Percentiles rank a stretch among this genome's conserved stretches.
These are phyloP conservation scores for Daubentonia madagascariensis DNA, from an alignment of 2,113 vertebrate genomes.

Conservation along the genomic window DNA sequence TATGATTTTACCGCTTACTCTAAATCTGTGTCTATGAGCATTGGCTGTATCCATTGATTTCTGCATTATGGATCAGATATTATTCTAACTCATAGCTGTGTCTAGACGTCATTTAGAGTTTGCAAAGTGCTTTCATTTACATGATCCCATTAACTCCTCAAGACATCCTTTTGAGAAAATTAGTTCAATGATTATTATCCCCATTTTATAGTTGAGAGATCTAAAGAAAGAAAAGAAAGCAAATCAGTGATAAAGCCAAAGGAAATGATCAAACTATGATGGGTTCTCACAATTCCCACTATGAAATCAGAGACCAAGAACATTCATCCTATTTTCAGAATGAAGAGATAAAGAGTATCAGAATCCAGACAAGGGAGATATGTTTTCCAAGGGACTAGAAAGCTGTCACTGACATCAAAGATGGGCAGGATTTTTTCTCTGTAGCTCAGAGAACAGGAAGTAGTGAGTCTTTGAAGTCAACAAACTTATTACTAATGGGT, in stretches of 20 bases:
- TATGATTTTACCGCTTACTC: background rate
- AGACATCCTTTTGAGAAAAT: background rate
- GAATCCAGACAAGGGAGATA: background rate
- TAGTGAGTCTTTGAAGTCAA: background rate
- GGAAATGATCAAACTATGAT: background rate
- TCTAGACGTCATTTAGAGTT: background rate
- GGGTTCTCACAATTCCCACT: background rate
- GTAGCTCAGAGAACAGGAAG: slow-evolving; percentile 30
- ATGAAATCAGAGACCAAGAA: background rate
- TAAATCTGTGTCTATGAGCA: background rate
- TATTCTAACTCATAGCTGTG: background rate
- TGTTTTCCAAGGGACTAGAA: background rate
- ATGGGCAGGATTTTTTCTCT: background rate
- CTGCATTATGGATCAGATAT: background rate
- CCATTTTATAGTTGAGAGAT: background rate
- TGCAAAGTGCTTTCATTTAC: background rate
- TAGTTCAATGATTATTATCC: background rate
- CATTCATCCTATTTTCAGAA: background rate
- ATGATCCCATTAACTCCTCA: background rate
- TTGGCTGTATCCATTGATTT: background rate
- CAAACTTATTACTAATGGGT: background rate
- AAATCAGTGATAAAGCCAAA: background rate
- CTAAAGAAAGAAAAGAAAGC: background rate
- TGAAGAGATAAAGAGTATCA: background rate
- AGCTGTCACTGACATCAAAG: background rate